Evolutionary conservation across 2,888 invertebrate species (phyloP).

Genomic region (Pristionchus arcanus): DNA sequence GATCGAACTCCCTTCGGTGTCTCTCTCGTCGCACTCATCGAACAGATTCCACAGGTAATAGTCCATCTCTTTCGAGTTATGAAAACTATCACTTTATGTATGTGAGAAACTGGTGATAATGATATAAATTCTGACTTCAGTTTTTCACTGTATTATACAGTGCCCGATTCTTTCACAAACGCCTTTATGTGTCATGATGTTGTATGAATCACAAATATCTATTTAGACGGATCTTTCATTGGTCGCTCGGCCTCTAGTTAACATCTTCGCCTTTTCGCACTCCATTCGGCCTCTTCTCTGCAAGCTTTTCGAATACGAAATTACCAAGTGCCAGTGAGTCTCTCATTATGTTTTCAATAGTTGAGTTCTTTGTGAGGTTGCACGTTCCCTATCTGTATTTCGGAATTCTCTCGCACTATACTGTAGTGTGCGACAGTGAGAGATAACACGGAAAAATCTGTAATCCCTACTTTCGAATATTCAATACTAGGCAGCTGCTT

Average conservation of each 20-base stretch:
- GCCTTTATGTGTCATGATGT: too few species aligned
- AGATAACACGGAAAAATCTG: too few species aligned
- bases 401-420: too few species aligned
- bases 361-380: too few species aligned
- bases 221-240: constrained; percentile 71
- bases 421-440: too few species aligned
- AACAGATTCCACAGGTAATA: constrained; percentile 66
- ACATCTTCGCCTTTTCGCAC: constrained; percentile 63
- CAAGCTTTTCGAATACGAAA: constrained; percentile 72
- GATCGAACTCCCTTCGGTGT: constrained; percentile 62
- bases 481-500: too few species aligned
- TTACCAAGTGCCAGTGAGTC: constrained; percentile 75
- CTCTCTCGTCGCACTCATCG: constrained; percentile 69
- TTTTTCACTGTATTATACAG: too few species aligned
- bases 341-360: background rate
- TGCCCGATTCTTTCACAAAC: too few species aligned
- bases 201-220: background rate
- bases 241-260: constrained; percentile 75
- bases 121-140: too few species aligned
- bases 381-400: too few species aligned
- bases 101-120: too few species aligned
- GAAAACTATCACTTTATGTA: background rate
- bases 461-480: too few species aligned
- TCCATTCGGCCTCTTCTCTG: constrained; percentile 73
- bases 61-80: background rate